Evolutionary conservation across 2,113 vertebrate species (phyloP).

Genomic region (Serinus canaria): DNA sequence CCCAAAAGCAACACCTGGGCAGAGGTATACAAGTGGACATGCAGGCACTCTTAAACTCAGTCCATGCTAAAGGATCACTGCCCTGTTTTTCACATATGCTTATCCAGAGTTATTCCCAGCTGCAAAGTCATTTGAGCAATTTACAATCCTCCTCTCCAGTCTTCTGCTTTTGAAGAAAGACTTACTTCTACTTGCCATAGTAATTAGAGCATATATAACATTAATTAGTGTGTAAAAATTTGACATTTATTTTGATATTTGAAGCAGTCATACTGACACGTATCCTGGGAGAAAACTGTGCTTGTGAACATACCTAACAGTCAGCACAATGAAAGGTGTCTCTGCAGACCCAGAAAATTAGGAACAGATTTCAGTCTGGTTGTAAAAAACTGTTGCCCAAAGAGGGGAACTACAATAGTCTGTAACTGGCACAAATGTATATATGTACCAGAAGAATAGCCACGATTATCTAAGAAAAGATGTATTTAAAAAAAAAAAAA

Average conservation of each 20-base stretch:
- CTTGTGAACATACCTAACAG: not conserved
- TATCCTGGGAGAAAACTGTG: not conserved
- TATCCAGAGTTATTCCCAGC: not conserved
- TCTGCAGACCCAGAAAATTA: not conserved
- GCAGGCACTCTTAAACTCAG: not conserved
- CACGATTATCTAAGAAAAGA: not conserved
- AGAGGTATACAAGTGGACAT: not conserved
- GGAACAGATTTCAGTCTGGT: not conserved
- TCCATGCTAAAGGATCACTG: not conserved
- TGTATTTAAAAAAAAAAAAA: not conserved
- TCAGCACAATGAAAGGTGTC: not conserved
- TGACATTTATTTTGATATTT: not conserved
- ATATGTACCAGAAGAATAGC: not conserved
- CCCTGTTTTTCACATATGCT: not conserved
- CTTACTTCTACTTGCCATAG: not conserved
- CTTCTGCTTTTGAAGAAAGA: not conserved
- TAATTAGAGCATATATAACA: not conserved
- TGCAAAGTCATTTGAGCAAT: not conserved
- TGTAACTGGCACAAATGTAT: not conserved
- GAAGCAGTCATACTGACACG: not conserved
- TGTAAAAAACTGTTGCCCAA: not conserved
- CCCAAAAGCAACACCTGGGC: not conserved
- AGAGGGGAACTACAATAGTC: not conserved
- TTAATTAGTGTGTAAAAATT: not conserved
- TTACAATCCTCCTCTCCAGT: not conserved